These are phyloP conservation scores for Stratiomys singularior DNA, from an alignment of 2,888 invertebrate species.

Conservation along the genomic window DNA sequence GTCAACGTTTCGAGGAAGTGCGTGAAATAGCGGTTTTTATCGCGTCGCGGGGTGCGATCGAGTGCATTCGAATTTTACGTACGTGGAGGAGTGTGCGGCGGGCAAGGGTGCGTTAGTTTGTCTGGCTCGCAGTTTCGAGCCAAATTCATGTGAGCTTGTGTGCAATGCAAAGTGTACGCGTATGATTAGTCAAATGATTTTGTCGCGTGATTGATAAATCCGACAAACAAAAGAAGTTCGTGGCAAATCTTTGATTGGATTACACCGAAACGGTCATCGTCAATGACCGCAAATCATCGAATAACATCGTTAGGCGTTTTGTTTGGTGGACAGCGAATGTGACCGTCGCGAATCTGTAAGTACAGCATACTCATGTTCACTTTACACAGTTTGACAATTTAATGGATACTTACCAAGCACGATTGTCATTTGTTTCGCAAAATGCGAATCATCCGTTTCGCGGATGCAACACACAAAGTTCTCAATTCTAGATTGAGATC, in stretches of 20 bases:
- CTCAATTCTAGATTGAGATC: no score
- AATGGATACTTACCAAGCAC: no score
- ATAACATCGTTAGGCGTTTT: background rate
- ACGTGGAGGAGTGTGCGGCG: background rate
- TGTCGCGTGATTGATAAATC: no score
- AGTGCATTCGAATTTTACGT: background rate
- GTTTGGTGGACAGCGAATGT: no score
- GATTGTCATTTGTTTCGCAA: no score
- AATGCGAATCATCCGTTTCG: no score
- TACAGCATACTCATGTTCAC: no score
- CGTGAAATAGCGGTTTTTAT: background rate
- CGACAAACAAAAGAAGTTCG: background rate
- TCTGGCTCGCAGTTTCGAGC: background rate
- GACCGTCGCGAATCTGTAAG: no score
- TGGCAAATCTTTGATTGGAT: constrained; percentile 18
- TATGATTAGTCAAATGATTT: background rate
- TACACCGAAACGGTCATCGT: constrained; percentile 23
- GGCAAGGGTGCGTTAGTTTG: constrained; percentile 8
- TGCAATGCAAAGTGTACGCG: background rate
- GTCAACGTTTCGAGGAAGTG: background rate
- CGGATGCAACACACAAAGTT: no score
- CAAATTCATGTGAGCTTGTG: background rate
- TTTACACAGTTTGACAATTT: no score
- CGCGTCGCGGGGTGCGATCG: background rate
- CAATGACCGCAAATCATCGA: constrained; percentile 20